Percentiles rank a stretch among this genome's conserved stretches.
phyloP scores from a whole-genome alignment of 2,113 vertebrate genomes.

The Anolis carolinensis region DNA sequence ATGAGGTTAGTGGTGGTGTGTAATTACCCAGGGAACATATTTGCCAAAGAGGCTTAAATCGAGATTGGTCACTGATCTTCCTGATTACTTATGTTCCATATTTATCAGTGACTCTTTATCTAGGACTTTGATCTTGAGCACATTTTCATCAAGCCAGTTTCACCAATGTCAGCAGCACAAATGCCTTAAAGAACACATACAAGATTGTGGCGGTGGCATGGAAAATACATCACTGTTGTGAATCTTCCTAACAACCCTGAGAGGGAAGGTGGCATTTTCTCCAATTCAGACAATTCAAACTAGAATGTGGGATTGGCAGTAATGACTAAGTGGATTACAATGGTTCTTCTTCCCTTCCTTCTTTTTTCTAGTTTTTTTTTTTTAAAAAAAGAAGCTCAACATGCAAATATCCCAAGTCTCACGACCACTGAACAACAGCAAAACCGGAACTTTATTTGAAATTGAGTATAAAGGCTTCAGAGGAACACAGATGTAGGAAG shows the following conservation, averaged over 20 bases:
- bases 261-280: neutral
- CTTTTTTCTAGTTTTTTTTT: no score
- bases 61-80: neutral
- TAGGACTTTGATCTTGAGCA: neutral
- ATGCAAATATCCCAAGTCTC: neutral
- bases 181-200: neutral
- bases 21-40: neutral
- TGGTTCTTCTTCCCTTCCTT: neutral
- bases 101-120: neutral
- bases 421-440: neutral
- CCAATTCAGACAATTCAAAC: neutral
- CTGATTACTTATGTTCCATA: neutral
- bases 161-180: neutral
- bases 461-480: neutral
- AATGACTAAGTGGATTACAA: neutral
- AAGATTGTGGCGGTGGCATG: no score
- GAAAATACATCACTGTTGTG: neutral
- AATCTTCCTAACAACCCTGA: neutral
- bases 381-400: no score
- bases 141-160: neutral
- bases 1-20: neutral
- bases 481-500: neutral
- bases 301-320: neutral
- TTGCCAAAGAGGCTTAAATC: neutral
- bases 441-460: neutral